phyloP scores from a whole-genome alignment of 2,797 vertebrate species.

The Chiroxiphia lanceolata region DNA sequence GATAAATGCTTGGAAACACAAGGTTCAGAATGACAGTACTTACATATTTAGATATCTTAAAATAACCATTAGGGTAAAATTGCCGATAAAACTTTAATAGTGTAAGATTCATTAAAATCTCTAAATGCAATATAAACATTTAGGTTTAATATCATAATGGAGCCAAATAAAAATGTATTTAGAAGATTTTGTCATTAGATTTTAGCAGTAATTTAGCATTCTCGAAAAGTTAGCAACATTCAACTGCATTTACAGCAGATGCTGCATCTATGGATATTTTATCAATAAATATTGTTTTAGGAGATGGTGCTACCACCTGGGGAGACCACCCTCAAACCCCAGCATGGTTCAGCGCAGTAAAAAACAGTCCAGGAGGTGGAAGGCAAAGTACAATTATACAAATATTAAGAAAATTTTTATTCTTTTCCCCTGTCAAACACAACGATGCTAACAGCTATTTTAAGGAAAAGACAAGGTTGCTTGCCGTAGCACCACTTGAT shows the following conservation, averaged over 20 bases:
- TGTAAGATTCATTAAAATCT: slow-evolving; percentile 19
- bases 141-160: not conserved
- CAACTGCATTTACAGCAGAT: not conserved
- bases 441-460: not conserved
- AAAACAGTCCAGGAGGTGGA: not conserved
- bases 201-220: not conserved
- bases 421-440: not conserved
- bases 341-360: not conserved
- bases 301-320: not conserved
- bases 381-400: not conserved
- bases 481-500: not conserved
- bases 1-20: not conserved
- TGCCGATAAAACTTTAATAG: not conserved
- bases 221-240: not conserved
- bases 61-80: slow-evolving; percentile 10
- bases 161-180: not conserved
- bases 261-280: not conserved
- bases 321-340: not conserved
- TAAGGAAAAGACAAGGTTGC: not conserved
- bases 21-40: not conserved
- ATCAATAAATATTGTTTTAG: not conserved
- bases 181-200: not conserved
- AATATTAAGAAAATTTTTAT: not conserved
- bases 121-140: not conserved
- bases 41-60: slow-evolving; percentile 3